Evolutionary conservation across 2,888 invertebrate genomes (phyloP), one percentile per base, ranked within the genome.

Genomic region (Alviniconcha strummeri): DNA sequence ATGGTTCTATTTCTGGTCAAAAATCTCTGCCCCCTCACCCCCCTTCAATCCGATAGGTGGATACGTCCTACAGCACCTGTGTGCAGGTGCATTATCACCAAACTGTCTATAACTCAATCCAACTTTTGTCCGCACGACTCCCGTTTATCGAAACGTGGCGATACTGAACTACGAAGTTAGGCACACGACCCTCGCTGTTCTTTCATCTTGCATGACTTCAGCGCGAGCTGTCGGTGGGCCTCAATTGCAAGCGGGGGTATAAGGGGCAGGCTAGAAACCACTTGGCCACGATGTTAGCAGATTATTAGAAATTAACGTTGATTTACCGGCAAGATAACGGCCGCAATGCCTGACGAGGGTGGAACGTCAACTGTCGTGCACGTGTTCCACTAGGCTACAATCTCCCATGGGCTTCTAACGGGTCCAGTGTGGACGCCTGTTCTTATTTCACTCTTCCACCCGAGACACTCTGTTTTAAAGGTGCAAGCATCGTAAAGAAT

Each of bases 231-330:
- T 71, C 71, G 71, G 13, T 17, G 13, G 71, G 71, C 19, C n/a
- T 8, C 17, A n/a, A 19, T 71, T 71, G n/a, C 19, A 19, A 17
- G 71, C n/a, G n/a, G 71, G n/a, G 17, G 71, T 11, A 17, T 11
- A 17, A 17, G 17, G n/a, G 13, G 54, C 17, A 5, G n/a, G n/a
- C 52, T 9, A 15, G 15, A 57, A n/a, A 56, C n/a, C 57, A 57
- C 56, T 55, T 19, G 76, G n/a, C 56, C 56, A n/a, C n/a, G 76
- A 15, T 57, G 76, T 76, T 74, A 74, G 74, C 52, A 57, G 76
- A 76, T 76, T 76, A 76, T 76, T 15, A 76, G 56, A 76, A 76
- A 76, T 76, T 76, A 76, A 56, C 55, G 19, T 15, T n/a, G 76
- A 76, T 55, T 76, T 76, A 76, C 76, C 76, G 52, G n/a, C 74